Conservation (phyloP, 2,888 invertebrate species). For the Seira ritae region DNA sequence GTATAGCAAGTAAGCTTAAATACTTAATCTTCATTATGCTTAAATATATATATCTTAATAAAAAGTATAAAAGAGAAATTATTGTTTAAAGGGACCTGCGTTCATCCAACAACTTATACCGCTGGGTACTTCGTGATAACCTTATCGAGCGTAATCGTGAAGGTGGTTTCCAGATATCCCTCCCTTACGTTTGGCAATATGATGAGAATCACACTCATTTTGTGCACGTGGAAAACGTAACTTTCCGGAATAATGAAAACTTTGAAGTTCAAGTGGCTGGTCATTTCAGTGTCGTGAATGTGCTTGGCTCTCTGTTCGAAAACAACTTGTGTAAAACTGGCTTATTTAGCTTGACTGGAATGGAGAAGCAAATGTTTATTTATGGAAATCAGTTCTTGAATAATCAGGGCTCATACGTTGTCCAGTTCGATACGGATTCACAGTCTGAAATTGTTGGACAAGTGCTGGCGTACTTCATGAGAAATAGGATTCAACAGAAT, state of each 20-base stretch:
- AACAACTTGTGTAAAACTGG: conserved; percentile 90
- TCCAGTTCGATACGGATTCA: conserved; percentile 92
- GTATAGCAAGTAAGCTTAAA: conserved; percentile 80
- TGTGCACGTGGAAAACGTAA: conserved; percentile 89
- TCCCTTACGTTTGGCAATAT: conserved; percentile 97
- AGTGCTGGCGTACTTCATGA: conserved; percentile 86
- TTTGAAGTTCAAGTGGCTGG: conserved; percentile 93
- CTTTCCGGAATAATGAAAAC: conserved; percentile 89
- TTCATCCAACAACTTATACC: conserved; percentile 97
- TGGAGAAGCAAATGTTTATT: conserved; percentile 96
- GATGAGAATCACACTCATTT: conserved; percentile 96
- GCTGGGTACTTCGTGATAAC: conserved; percentile 92
- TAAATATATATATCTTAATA: no score
- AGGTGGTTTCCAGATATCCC: conserved; percentile 90
- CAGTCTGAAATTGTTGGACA: conserved; percentile 94
- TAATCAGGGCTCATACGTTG: conserved; percentile 88
- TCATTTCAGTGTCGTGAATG: conserved; percentile 92
- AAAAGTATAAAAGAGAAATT: no score
- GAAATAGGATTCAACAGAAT: conserved; percentile 87
- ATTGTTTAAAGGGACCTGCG: conserved; percentile 90
- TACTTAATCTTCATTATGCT: conserved; percentile 66
- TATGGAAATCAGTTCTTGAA: conserved; percentile 86
- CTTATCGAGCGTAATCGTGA: conserved; percentile 89
- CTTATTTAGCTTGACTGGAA: conserved; percentile 88
- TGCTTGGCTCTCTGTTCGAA: conserved; percentile 89